Evolutionary conservation across 2,888 invertebrate genomes (phyloP).

Genomic region (Ectemnius cavifrons): DNA sequence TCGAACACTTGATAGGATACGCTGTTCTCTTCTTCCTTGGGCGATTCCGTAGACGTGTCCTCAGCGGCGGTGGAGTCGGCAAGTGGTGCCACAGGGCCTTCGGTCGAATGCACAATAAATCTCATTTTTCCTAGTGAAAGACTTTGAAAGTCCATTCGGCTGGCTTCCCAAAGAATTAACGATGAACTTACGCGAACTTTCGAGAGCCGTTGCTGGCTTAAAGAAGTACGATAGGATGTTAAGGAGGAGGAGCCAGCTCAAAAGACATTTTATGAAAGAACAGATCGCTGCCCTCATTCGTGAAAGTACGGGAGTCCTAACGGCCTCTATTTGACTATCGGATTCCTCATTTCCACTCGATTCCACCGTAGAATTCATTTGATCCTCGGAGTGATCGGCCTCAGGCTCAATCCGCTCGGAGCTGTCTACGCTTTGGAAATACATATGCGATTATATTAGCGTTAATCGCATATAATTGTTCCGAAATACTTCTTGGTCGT

Average conservation of each 20-base stretch:
- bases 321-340: too few species aligned
- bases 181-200: constrained; percentile 20
- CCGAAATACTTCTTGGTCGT: background rate
- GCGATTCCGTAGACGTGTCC: constrained; percentile 65
- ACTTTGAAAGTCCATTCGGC: background rate
- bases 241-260: background rate
- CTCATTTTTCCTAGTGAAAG: too few species aligned
- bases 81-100: constrained; percentile 4
- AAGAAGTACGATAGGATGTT: too few species aligned
- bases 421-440: constrained; percentile 9
- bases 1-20: constrained; percentile 49
- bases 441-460: constrained; percentile 5
- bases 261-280: background rate
- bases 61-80: background rate
- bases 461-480: background rate
- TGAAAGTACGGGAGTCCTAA: too few species aligned
- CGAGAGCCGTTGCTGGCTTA: background rate
- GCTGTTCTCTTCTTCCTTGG: constrained; percentile 75
- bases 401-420: background rate
- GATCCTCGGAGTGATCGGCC: too few species aligned
- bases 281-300: too few species aligned
- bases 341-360: too few species aligned
- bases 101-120: background rate
- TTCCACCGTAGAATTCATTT: too few species aligned
- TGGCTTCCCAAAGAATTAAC: background rate